Evolutionary conservation across 2,797 vertebrate species (phyloP).

Genomic region (Remorina albescens): DNA sequence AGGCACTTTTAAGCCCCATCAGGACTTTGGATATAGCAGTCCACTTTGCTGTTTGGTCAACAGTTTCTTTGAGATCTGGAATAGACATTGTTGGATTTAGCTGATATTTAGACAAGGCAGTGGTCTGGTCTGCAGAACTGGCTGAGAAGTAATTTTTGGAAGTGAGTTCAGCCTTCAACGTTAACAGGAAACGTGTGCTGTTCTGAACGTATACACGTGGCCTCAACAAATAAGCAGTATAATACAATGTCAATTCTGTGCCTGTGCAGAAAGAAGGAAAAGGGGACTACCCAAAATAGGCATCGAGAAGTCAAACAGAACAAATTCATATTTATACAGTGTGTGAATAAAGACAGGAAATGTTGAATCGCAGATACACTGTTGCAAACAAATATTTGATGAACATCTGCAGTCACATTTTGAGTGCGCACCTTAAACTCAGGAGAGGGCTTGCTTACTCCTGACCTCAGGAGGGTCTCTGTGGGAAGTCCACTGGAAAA

Average conservation of each 20-base stretch:
- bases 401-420: slow-evolving; percentile 41
- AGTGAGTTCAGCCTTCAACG: slow-evolving; percentile 67
- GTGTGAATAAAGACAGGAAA: slow-evolving; percentile 41
- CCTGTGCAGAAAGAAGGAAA: slow-evolving; percentile 51
- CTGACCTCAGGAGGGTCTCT: slow-evolving; percentile 61
- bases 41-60: slow-evolving; percentile 23
- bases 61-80: slow-evolving; percentile 54
- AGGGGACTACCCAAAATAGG: slow-evolving; percentile 37
- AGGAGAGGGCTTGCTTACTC: slow-evolving; percentile 45
- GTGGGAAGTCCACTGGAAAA: slow-evolving; percentile 78
- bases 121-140: slow-evolving; percentile 75
- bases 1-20: slow-evolving; percentile 14
- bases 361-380: slow-evolving; percentile 43
- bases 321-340: slow-evolving; percentile 55
- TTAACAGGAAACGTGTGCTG: slow-evolving; percentile 82
- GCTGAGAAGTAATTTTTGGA: slow-evolving; percentile 78
- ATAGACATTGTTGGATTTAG: slow-evolving; percentile 72
- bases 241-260: slow-evolving; percentile 76
- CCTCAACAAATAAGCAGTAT: slow-evolving; percentile 81
- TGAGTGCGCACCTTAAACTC: slow-evolving; percentile 31
- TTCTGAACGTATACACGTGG: slow-evolving; percentile 77
- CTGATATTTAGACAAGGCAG: slow-evolving; percentile 78
- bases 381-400: slow-evolving; percentile 58
- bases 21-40: slow-evolving; percentile 23
- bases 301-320: slow-evolving; percentile 33